Base-by-base conservation (phyloP, 1,140 invertebrate species). In the Araneus ventricosus region DNA sequence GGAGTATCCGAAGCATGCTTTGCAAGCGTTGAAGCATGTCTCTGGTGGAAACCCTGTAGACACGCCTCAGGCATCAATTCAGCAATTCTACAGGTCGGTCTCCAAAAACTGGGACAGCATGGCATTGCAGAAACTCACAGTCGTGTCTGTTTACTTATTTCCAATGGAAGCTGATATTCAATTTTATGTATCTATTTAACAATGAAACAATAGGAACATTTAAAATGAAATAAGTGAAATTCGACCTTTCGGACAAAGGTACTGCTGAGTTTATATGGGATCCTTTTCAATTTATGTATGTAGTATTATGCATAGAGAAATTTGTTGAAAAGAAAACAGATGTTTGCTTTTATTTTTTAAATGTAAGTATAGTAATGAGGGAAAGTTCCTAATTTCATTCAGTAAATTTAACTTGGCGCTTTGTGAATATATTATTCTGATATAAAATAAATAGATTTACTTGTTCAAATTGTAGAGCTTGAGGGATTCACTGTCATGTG, bases 111-210 rank as follows among this genome's bases (percentile, higher is more conserved):
- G 22, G 80, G 41, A 41, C 37, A 84, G n/a, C 80, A 84, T 52
- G 37, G 39, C 41, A 27, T 84, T 84, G 39, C 24, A 84, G 41
- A 39, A 84, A 84, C 70, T 75, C 30, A 20, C 63, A 75, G 70
- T 75, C 17, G 70, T 75, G 70, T 34, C 70, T 75, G 70, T 37
- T 75, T 37, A 75, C 70, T 37, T 75, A 75, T 75, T 75, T 75
- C 34, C 17, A 75, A 17, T 75, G 17, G 14, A 75, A 34, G 70
- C 20, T 4, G 30, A 75, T 75, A 75, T 75, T 75, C 70, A 75
- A 75, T 75, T 75, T 75, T 75, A 37, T 75, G 34, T 37, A 4
- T 37, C 14, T 14, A 75, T 75, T 75, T 34, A 75, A 75, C 70
- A 75, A 75, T 37, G 67, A 75, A 37, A 75, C 67, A 75, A 75